phyloP scores from a whole-genome alignment of 2,797 vertebrate genomes.

The Brachyalestes nurse region DNA sequence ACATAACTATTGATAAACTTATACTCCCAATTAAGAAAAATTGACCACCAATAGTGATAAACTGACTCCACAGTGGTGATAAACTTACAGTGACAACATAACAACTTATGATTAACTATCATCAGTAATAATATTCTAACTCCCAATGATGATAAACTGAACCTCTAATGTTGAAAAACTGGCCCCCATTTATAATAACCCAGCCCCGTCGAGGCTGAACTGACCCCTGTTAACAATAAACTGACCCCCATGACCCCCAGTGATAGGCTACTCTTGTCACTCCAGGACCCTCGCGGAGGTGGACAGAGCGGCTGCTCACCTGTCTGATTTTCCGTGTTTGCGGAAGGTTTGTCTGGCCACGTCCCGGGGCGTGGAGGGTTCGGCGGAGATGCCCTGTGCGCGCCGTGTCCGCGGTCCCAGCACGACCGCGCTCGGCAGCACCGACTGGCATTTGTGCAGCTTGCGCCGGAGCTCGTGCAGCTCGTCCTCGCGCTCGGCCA shows the following conservation, averaged over 20 bases:
- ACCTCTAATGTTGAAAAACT: neutral
- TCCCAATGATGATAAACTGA: neutral
- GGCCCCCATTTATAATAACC: neutral
- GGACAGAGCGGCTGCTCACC: slow-evolving; percentile 68
- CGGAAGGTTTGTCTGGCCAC: slow-evolving; percentile 83
- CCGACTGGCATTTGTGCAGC: slow-evolving; percentile 90
- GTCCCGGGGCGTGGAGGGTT: slow-evolving; percentile 85
- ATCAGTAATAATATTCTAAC: neutral
- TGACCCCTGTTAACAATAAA: neutral
- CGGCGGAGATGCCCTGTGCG: slow-evolving; percentile 89
- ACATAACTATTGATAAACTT: no score
- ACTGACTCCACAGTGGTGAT: neutral
- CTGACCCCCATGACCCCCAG: neutral
- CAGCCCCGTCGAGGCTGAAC: neutral
- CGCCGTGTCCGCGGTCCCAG: slow-evolving; percentile 87
- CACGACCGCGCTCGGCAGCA: slow-evolving; percentile 82
- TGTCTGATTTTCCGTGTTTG: slow-evolving; percentile 86
- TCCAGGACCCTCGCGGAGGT: no score
- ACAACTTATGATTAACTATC: no score
- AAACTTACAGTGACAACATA: neutral
- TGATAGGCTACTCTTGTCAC: neutral
- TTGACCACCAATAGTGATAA: neutral
- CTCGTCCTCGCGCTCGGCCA: slow-evolving; percentile 85
- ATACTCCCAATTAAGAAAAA: neutral
- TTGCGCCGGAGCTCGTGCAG: slow-evolving; percentile 85